Percentiles rank a stretch among this genome's conserved stretches.
These are phyloP conservation scores for Heliothis subflexa DNA, from an alignment of 1,140 invertebrate genomes.

Conservation along the genomic window DNA sequence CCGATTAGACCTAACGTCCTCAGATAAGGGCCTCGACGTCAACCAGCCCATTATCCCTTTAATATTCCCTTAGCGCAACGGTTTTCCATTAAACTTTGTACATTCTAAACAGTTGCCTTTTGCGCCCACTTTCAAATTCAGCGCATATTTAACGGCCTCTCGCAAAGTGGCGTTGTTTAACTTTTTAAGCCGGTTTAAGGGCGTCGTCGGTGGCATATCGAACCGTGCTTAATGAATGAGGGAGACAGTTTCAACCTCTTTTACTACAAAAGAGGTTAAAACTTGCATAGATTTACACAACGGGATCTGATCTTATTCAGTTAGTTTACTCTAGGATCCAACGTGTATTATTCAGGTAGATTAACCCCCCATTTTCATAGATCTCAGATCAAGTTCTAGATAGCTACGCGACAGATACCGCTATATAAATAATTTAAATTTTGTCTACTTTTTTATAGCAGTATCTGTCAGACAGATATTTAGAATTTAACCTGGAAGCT, in stretches of 20 bases:
- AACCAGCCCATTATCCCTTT: slow-evolving; percentile 61
- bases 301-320: not conserved
- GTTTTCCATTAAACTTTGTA: slow-evolving; percentile 79
- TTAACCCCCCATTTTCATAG: too few relatives aligned
- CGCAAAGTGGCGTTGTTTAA: slow-evolving; percentile 76
- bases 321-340: too few relatives aligned
- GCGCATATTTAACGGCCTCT: slow-evolving; percentile 77
- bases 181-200: slow-evolving; percentile 63
- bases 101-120: slow-evolving; percentile 78
- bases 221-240: slow-evolving; percentile 30
- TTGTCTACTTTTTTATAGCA: too few relatives aligned
- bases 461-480: too few relatives aligned
- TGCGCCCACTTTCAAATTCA: slow-evolving; percentile 75
- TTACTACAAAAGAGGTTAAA: too few relatives aligned
- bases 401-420: too few relatives aligned
- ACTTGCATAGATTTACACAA: not conserved
- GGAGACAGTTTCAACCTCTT: slow-evolving; percentile 28
- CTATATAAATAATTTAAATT: too few relatives aligned
- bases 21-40: slow-evolving; percentile 42
- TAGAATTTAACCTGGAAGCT: too few relatives aligned
- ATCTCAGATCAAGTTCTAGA: too few relatives aligned
- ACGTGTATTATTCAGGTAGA: too few relatives aligned
- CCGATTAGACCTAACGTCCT: slow-evolving; percentile 29
- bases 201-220: slow-evolving; percentile 30
- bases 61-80: slow-evolving; percentile 71